Evolutionary conservation across 2,888 invertebrate species (phyloP).

Genomic region (Habroteleia sp.): DNA sequence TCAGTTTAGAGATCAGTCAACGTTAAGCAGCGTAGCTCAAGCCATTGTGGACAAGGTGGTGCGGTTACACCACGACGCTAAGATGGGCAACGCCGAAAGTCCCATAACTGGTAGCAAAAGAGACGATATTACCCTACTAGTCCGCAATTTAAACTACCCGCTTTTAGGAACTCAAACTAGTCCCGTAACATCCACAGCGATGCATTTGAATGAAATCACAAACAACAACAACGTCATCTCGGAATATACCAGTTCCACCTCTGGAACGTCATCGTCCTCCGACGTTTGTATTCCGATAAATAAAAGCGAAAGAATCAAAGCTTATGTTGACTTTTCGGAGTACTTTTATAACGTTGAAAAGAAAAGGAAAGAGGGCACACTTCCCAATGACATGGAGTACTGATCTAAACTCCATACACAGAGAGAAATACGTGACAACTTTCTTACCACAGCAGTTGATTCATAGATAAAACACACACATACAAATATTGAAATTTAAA

Average conservation of each 20-base stretch:
- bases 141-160: slow-evolving; percentile 92
- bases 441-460: too few relatives aligned
- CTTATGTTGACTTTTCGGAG: slow-evolving; percentile 92
- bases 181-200: slow-evolving; percentile 68
- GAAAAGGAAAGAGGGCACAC: slow-evolving; percentile 85
- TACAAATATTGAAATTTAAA: too few relatives aligned
- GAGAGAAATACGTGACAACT: too few relatives aligned
- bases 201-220: slow-evolving; percentile 13
- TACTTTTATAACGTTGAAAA: slow-evolving; percentile 88
- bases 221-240: slow-evolving; percentile 67
- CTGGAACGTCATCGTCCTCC: slow-evolving; percentile 78
- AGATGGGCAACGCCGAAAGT: slow-evolving; percentile 83
- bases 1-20: slow-evolving; percentile 89
- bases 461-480: too few relatives aligned
- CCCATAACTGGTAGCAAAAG: slow-evolving; percentile 83
- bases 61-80: slow-evolving; percentile 90
- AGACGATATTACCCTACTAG: slow-evolving; percentile 92
- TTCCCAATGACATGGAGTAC: slow-evolving; percentile 84
- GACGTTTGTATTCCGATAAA: slow-evolving; percentile 82
- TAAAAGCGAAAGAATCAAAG: slow-evolving; percentile 86
- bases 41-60: slow-evolving; percentile 92
- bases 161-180: slow-evolving; percentile 84
- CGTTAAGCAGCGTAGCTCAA: slow-evolving; percentile 91
- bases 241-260: slow-evolving; percentile 76
- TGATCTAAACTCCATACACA: slow-evolving; percentile 1